A percentile compares a stretch with the other conserved stretches of the same genome.
Conservation (phyloP, 2,113 vertebrate genomes). For the Pagrus major region DNA sequence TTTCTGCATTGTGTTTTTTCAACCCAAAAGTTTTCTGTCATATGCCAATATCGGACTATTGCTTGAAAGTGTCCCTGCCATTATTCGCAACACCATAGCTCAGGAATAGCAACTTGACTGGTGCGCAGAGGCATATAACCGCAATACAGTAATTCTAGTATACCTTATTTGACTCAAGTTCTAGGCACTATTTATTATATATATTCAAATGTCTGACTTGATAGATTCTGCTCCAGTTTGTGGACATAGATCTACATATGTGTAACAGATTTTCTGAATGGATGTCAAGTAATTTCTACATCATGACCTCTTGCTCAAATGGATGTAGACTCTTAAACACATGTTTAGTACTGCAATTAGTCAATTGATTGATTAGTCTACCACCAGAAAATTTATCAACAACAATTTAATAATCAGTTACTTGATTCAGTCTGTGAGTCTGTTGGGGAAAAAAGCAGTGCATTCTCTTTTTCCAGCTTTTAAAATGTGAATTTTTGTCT, state of each 20-base stretch:
- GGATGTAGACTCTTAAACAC: not conserved
- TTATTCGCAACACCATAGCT: too few relatives aligned
- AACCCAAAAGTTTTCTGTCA: too few relatives aligned
- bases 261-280: not conserved
- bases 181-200: too few relatives aligned
- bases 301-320: not conserved
- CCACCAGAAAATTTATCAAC: not conserved
- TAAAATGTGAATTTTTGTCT: not conserved
- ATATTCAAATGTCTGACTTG: not conserved
- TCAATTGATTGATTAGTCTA: not conserved
- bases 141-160: too few relatives aligned
- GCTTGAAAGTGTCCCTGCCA: too few relatives aligned
- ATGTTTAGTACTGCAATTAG: not conserved
- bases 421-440: not conserved
- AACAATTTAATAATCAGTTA: not conserved
- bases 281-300: not conserved
- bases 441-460: too few relatives aligned
- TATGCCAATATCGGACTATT: too few relatives aligned
- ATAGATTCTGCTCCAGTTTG: not conserved
- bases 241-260: not conserved
- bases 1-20: too few relatives aligned
- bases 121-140: too few relatives aligned
- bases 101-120: too few relatives aligned
- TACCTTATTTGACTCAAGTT: too few relatives aligned
- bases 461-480: not conserved